Evolutionary conservation across 2,797 vertebrate species (phyloP).

Genomic region (Leptatherina wallacei): DNA sequence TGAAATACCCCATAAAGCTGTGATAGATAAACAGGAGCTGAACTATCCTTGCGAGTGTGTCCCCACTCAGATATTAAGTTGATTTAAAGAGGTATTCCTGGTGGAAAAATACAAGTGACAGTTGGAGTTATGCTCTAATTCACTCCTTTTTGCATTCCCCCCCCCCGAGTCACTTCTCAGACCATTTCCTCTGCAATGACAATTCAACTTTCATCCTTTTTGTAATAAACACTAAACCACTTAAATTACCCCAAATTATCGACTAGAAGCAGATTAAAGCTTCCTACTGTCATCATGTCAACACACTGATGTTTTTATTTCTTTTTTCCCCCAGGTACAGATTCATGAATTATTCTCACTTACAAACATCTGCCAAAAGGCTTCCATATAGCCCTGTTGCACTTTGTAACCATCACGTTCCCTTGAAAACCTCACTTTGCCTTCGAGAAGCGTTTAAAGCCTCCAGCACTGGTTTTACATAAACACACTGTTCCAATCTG

Average conservation of each 20-base stretch:
- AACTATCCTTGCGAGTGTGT: neutral
- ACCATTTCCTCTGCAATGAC: slow-evolving; percentile 28
- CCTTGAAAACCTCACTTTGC: neutral
- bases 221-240: slow-evolving; percentile 9
- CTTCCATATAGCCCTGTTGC: neutral
- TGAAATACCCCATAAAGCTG: neutral
- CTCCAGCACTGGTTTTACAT: too few species aligned
- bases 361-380: neutral
- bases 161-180: slow-evolving; percentile 15
- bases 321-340: too few species aligned
- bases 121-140: slow-evolving; percentile 41
- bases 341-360: neutral
- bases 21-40: neutral
- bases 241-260: too few species aligned
- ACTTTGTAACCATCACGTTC: neutral
- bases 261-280: too few species aligned
- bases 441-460: too few species aligned
- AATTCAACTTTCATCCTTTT: slow-evolving; percentile 28
- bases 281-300: too few species aligned
- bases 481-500: too few species aligned
- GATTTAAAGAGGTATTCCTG: neutral
- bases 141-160: slow-evolving; percentile 34
- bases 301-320: too few species aligned
- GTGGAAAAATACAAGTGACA: slow-evolving; percentile 13
- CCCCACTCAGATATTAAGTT: neutral